Percentiles rank a stretch among this genome's conserved stretches.
Conservation (phyloP, 37 sponge, comb jelly and placozoan genomes). For the Diacarnus erythraeanus region DNA sequence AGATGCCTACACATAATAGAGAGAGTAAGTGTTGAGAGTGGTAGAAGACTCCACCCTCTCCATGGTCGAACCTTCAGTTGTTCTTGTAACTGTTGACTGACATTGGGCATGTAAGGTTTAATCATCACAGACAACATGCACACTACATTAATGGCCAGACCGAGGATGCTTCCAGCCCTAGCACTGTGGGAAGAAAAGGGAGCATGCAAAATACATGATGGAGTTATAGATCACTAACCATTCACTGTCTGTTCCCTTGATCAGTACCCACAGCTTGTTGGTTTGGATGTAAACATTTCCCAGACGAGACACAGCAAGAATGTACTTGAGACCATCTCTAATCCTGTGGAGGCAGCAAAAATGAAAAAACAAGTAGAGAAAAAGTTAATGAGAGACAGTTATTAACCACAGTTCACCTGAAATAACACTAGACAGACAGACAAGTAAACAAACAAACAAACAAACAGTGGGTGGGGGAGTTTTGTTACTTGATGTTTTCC, state of each 20-base stretch:
- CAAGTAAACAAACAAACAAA: too few species aligned
- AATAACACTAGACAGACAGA: too few species aligned
- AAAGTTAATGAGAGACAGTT: too few species aligned
- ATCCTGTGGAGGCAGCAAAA: too few species aligned
- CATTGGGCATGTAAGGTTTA: conserved; percentile 93
- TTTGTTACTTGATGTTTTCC: conserved; percentile 69
- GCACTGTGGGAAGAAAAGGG: conserved; percentile 22
- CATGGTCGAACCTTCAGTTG: conserved; percentile 60
- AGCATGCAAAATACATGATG: background rate
- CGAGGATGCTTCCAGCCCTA: conserved; percentile 82
- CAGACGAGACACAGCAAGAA: conserved; percentile 85
- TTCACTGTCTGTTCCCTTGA: conserved; percentile 86
- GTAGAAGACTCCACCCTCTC: too few species aligned
- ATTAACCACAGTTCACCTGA: too few species aligned
- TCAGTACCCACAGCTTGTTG: conserved; percentile 86
- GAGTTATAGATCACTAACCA: too few species aligned
- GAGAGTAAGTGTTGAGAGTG: too few species aligned
- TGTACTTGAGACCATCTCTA: conserved; percentile 84
- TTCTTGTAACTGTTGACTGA: conserved; percentile 69
- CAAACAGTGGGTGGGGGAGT: too few species aligned
- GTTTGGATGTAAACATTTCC: conserved; percentile 92
- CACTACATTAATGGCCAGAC: conserved; percentile 75
- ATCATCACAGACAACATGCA: conserved; percentile 90
- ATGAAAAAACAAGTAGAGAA: too few species aligned
- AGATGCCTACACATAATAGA: conserved; percentile 64